A percentile compares a stretch with the other conserved stretches of the same genome.
Evolutionary conservation across 2,113 vertebrate genomes (phyloP).

Genomic region (human (Homo sapiens)): DNA sequence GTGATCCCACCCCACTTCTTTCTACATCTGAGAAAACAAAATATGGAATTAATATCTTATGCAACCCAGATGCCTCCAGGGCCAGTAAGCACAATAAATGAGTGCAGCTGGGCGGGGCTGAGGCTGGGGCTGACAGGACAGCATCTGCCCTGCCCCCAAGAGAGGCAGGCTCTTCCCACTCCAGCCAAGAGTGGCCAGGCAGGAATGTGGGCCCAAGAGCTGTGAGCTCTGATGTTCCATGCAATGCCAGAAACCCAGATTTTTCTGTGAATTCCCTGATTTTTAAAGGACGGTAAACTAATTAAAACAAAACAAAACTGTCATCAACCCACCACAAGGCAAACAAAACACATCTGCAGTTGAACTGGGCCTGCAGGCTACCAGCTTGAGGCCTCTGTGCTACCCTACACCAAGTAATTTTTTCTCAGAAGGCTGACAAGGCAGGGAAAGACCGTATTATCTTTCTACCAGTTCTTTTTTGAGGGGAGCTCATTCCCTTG

Average conservation of each 20-base stretch:
- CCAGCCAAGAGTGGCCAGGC: background rate
- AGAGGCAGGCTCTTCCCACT: background rate
- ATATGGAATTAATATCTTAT: rapidly evolving
- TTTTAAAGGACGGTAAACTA: background rate
- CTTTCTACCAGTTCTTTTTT: background rate
- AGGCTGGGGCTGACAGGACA: background rate
- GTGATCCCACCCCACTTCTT: background rate
- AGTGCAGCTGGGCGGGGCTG: background rate
- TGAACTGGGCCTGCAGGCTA: background rate
- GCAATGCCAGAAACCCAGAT: background rate
- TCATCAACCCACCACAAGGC: background rate
- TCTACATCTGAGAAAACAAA: background rate
- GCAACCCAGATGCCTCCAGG: background rate
- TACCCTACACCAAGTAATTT: background rate
- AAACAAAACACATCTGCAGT: background rate
- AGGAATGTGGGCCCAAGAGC: background rate
- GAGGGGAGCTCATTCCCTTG: background rate
- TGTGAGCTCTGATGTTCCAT: background rate
- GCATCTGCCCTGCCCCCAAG: background rate
- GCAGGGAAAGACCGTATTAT: rapidly evolving
- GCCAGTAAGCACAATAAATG: background rate
- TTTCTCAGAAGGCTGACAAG: background rate
- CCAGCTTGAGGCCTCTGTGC: background rate
- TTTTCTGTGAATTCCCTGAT: background rate
- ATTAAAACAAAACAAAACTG: background rate